Conservation (phyloP, 2,888 invertebrate genomes). For the Tenthredo livida region DNA sequence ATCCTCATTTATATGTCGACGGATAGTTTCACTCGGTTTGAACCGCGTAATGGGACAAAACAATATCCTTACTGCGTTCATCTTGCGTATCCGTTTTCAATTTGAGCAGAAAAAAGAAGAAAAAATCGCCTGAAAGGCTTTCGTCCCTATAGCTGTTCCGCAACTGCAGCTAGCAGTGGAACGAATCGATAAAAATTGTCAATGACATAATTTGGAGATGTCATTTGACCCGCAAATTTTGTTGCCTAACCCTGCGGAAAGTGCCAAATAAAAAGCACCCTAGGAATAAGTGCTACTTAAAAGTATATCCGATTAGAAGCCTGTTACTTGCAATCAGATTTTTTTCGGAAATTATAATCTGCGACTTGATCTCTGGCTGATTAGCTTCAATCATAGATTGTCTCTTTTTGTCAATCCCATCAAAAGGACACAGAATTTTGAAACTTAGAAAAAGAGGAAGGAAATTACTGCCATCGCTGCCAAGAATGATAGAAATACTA, state of each 20-base stretch:
- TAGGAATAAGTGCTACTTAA: background rate
- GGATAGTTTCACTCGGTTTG: slow-evolving; percentile 4
- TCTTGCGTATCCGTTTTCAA: background rate
- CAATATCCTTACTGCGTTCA: background rate
- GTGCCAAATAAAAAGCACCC: slow-evolving; percentile 2
- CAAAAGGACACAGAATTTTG: background rate
- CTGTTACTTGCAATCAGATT: background rate
- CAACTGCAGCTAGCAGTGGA: no score
- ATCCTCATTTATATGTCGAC: background rate
- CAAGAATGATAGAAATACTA: background rate
- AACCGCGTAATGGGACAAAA: background rate
- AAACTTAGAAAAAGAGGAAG: background rate
- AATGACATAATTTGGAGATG: background rate
- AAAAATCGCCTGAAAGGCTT: background rate
- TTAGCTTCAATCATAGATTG: background rate
- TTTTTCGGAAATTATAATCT: background rate
- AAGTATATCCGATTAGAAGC: background rate
- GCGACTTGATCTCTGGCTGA: no score
- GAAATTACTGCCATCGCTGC: background rate
- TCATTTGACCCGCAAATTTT: background rate
- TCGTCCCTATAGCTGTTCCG: no score
- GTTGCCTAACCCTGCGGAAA: background rate
- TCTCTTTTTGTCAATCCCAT: background rate
- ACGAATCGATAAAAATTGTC: background rate
- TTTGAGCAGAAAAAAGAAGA: background rate